Conservation (phyloP, 2,888 invertebrate genomes). For the Steinernema hermaphroditum region DNA sequence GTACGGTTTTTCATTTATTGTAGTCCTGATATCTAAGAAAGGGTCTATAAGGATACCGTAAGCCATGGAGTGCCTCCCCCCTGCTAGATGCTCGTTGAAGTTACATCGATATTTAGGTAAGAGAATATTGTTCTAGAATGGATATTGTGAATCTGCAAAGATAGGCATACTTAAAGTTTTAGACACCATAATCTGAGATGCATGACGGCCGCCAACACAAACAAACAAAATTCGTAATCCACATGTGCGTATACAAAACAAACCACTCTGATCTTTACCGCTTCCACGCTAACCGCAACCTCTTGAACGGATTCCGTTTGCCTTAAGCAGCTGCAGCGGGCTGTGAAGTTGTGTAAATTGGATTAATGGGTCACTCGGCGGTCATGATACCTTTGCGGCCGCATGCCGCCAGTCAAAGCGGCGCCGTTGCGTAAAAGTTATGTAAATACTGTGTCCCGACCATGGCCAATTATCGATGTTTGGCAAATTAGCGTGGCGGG, state of each 20-base stretch:
- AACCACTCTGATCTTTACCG: constrained; percentile 13
- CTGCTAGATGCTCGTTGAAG: too few species aligned
- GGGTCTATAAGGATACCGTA: too few species aligned
- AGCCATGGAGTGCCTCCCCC: too few species aligned
- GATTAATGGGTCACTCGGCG: constrained; percentile 26
- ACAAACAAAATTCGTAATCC: constrained; percentile 8
- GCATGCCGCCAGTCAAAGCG: background rate
- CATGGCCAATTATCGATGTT: background rate
- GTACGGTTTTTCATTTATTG: too few species aligned
- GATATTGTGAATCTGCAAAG: too few species aligned
- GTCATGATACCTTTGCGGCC: constrained; percentile 19
- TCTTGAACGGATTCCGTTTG: constrained; percentile 23
- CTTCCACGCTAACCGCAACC: background rate
- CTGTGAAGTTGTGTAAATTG: constrained; percentile 26
- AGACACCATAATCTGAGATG: too few species aligned
- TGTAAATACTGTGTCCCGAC: constrained; percentile 15
- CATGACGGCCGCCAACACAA: too few species aligned
- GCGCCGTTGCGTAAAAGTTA: constrained; percentile 7
- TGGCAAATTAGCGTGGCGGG: background rate
- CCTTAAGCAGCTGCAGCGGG: constrained; percentile 26
- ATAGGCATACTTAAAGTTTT: too few species aligned
- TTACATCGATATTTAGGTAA: too few species aligned
- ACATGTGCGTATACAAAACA: background rate
- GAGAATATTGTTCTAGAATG: too few species aligned
- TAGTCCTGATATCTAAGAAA: too few species aligned